phyloP scores from a whole-genome alignment of 2,888 invertebrate species.

The Lamellibrachia columna region DNA sequence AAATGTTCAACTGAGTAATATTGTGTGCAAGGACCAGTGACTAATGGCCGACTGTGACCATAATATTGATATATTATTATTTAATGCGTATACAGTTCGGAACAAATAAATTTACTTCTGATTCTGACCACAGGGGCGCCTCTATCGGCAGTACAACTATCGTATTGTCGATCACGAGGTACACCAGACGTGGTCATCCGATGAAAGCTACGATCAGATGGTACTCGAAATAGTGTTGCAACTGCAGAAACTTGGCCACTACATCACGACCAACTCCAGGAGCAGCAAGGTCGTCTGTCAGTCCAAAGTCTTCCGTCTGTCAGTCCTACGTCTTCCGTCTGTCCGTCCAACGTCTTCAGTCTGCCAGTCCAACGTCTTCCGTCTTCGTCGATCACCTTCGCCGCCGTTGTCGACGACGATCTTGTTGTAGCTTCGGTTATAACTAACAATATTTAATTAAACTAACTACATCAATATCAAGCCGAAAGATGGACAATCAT shows the following conservation, averaged over 20 bases:
- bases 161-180: neutral
- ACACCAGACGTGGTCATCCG: neutral
- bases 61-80: too few species aligned
- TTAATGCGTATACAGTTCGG: too few species aligned
- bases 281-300: neutral
- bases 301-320: too few species aligned
- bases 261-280: neutral
- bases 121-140: neutral
- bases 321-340: too few species aligned
- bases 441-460: too few species aligned
- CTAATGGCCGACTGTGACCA: too few species aligned
- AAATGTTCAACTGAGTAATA: too few species aligned
- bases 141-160: constrained; percentile 16
- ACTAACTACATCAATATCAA: too few species aligned
- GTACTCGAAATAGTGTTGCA: neutral
- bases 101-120: too few species aligned
- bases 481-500: too few species aligned
- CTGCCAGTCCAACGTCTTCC: neutral
- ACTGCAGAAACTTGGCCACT: neutral
- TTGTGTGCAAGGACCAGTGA: too few species aligned
- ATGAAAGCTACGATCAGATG: neutral
- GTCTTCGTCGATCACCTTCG: neutral
- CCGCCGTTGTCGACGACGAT: neutral
- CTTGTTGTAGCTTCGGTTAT: neutral
- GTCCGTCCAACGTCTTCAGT: too few species aligned